Conservation (phyloP, 2,888 invertebrate species). For the Xiphydria camelus region DNA sequence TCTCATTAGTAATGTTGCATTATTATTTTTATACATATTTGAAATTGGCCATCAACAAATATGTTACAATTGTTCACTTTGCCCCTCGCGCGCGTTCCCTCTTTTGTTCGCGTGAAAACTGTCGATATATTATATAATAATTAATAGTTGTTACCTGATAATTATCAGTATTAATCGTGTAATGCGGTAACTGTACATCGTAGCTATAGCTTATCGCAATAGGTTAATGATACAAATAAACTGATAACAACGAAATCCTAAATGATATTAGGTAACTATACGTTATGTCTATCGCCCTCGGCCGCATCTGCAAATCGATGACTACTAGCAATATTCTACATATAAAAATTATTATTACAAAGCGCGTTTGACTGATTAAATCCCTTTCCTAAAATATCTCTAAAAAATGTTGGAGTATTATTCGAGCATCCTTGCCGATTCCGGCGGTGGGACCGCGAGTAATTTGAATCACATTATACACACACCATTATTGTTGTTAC, state of each 20-base stretch:
- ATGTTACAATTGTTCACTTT: conserved; percentile 41
- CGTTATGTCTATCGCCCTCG: conserved; percentile 23
- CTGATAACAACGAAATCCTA: conserved; percentile 1
- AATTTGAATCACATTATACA: conserved; percentile 23
- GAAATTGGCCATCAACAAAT: conserved; percentile 52
- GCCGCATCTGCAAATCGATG: conserved; percentile 13
- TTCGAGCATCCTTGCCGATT: conserved; percentile 1
- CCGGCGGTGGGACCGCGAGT: conserved; percentile 21
- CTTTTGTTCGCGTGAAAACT: conserved; percentile 41
- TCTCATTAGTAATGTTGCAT: conserved; percentile 49
- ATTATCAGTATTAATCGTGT: conserved; percentile 37
- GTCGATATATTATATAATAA: conserved; percentile 42
- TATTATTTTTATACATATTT: conserved; percentile 51
- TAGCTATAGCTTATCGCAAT: conserved; percentile 15
- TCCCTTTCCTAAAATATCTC: conserved; percentile 7
- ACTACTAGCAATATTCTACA: conserved; percentile 30
- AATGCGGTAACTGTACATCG: conserved; percentile 38
- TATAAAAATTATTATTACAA: conserved; percentile 36
- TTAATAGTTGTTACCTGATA: conserved; percentile 41
- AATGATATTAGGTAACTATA: too few relatives aligned
- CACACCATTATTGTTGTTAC: conserved; percentile 14
- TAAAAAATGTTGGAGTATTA: conserved; percentile 2
- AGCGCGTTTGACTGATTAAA: conserved; percentile 24
- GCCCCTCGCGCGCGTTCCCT: conserved; percentile 24
- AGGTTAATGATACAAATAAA: conserved; percentile 3